Base-by-base conservation (phyloP, 2,888 invertebrate genomes). In the Ctenicera cuprea region DNA sequence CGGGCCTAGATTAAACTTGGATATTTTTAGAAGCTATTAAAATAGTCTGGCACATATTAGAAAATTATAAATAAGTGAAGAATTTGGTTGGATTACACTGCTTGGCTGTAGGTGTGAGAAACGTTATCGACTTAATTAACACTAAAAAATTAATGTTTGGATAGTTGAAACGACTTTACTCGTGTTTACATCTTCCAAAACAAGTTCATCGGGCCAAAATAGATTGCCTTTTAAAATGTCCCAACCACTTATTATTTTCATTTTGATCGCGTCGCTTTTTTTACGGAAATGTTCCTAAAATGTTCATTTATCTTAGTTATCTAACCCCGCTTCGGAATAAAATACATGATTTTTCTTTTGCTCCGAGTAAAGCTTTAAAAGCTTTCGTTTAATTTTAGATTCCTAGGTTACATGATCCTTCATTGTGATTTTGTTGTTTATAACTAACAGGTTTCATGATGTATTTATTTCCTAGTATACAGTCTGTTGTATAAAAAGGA, bases 271-370 rank as follows among this genome's bases (percentile, higher is more conserved):
- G 14, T 3, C 3, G 14, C n/a, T n/a, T 43, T 43, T 43, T 43
- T 43, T 14, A 43, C 38, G n/a, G 43, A 16, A 16, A 43, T 43
- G 12, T 41, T n/a, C 11, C 41, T 41, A 41, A 52, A 22, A 20
- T 16, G 30, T 54, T 54, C 54, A 54, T 54, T 54, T 54, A 54
- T 54, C 54, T 54, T 54, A 9, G 54, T 54, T 54, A 54, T 54
- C 54, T 22, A 52, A 52, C 4, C 16, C 18, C 54, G 20, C 20
- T 52, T 38, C 11, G 38, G n/a, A 30, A 3, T 14, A 12, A 33
- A 26, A 14, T 8, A n/a, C 7, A 26, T 22, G 54, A 14, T n/a
- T 30, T 26, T 30, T 26, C 14, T 54, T 54, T 54, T 33, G 7
- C 33, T n/a, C n/a, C 20, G 8, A 26, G 8, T 33, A 12, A 54